These are phyloP conservation scores for Saturnia pavonia DNA, from an alignment of 2,888 invertebrate species.

Conservation along the genomic window DNA sequence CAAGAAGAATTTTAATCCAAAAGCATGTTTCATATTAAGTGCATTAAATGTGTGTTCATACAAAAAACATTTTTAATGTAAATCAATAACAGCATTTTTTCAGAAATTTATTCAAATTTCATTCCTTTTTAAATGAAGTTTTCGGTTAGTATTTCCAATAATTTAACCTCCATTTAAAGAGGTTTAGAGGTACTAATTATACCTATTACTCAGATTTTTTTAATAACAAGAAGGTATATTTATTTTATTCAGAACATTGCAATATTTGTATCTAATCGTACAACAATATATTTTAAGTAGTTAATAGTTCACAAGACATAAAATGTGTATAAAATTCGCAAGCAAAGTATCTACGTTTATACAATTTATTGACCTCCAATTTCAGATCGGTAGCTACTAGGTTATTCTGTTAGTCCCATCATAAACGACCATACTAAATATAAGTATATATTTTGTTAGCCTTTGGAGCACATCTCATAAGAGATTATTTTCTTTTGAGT, in stretches of 20 bases:
- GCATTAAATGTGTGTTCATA: not conserved
- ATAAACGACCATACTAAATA: not conserved
- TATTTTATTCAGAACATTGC: not conserved
- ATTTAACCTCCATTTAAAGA: not conserved
- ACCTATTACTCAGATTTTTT: too few relatives aligned
- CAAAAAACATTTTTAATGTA: not conserved
- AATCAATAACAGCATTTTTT: too few relatives aligned
- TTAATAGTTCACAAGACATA: not conserved
- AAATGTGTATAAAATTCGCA: not conserved
- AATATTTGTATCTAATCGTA: too few relatives aligned
- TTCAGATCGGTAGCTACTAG: not conserved
- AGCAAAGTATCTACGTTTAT: not conserved
- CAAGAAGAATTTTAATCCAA: not conserved
- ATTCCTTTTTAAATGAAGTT: not conserved
- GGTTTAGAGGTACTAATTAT: too few relatives aligned
- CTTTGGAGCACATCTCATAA: not conserved
- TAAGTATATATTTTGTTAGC: not conserved
- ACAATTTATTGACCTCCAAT: not conserved
- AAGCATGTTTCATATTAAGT: not conserved
- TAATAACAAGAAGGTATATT: too few relatives aligned
- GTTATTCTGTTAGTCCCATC: not conserved
- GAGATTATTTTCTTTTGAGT: too few relatives aligned
- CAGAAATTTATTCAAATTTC: too few relatives aligned
- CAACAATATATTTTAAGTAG: too few relatives aligned
- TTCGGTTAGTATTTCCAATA: not conserved